Conservation (phyloP, 1,140 invertebrate genomes). For the Zaprionus taronus region DNA sequence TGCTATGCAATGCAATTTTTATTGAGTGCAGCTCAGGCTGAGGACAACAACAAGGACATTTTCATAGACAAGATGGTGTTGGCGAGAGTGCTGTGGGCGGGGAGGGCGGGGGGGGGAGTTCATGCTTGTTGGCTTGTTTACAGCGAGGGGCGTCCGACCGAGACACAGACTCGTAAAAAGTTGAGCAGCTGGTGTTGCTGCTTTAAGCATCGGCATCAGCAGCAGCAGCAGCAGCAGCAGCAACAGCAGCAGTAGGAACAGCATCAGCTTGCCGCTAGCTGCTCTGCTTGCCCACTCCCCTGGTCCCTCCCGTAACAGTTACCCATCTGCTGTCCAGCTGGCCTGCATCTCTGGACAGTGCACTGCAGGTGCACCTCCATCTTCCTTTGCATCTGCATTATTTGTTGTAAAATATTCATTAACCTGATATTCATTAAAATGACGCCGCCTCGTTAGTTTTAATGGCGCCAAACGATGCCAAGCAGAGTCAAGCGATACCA, state of each 20-base stretch:
- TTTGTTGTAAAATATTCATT: conserved; percentile 76
- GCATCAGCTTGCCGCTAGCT: not conserved
- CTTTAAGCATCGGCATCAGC: conserved; percentile 3
- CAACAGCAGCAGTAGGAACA: too few species aligned
- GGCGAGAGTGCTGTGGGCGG: too few species aligned
- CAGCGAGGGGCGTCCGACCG: not conserved
- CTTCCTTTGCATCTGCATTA: conserved; percentile 14
- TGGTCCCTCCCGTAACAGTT: not conserved
- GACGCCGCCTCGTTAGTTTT: conserved; percentile 74
- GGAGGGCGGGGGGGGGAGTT: not conserved
- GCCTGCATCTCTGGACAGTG: conserved; percentile 15
- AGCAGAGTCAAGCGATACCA: not conserved
- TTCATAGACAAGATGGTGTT: not conserved
- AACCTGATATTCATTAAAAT: conserved; percentile 78
- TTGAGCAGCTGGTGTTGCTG: conserved; percentile 13
- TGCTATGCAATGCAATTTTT: conserved; percentile 73
- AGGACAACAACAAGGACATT: conserved; percentile 9
- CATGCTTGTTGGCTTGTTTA: not conserved
- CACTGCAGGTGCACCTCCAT: conserved; percentile 36
- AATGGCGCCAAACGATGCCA: conserved; percentile 62
- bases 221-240: too few species aligned
- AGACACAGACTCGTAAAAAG: conserved; percentile 15
- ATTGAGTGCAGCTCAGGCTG: conserved; percentile 52
- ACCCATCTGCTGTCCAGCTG: conserved; percentile 18
- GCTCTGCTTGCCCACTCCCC: not conserved